A percentile compares a stretch with the other conserved stretches of the same genome.
Evolutionary conservation across 2,113 vertebrate genomes (phyloP).

Genomic region (Meleagris gallopavo): DNA sequence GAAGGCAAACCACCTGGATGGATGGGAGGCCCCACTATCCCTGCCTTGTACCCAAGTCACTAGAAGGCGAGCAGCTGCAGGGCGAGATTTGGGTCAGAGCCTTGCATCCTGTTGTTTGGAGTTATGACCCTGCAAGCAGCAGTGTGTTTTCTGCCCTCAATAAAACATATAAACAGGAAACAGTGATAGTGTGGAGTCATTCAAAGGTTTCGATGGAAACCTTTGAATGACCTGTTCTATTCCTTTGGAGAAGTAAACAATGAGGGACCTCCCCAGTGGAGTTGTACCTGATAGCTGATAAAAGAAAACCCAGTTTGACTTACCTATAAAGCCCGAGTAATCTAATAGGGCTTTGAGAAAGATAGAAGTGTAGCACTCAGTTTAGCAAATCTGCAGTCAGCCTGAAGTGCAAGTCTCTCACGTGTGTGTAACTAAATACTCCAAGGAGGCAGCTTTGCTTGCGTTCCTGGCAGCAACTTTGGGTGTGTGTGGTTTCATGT

Average conservation of each 20-base stretch:
- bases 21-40: background rate
- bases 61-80: background rate
- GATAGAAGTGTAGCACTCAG: background rate
- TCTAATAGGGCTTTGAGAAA: background rate
- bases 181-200: background rate
- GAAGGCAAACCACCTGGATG: rapidly evolving
- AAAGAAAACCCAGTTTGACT: background rate
- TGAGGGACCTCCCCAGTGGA: background rate
- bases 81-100: background rate
- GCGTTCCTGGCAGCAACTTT: background rate
- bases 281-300: background rate
- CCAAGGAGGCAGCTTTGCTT: background rate
- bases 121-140: background rate
- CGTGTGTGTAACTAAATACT: background rate
- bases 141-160: background rate
- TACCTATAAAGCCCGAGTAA: background rate
- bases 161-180: slow-evolving; percentile 4
- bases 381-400: background rate
- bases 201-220: background rate
- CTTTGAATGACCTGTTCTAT: background rate
- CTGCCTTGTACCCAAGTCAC: background rate
- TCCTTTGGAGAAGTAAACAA: background rate
- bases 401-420: background rate
- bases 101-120: background rate
- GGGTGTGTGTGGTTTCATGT: rapidly evolving